Conservation (phyloP, 2,797 vertebrate species). For the Acipenser oxyrinchus region DNA sequence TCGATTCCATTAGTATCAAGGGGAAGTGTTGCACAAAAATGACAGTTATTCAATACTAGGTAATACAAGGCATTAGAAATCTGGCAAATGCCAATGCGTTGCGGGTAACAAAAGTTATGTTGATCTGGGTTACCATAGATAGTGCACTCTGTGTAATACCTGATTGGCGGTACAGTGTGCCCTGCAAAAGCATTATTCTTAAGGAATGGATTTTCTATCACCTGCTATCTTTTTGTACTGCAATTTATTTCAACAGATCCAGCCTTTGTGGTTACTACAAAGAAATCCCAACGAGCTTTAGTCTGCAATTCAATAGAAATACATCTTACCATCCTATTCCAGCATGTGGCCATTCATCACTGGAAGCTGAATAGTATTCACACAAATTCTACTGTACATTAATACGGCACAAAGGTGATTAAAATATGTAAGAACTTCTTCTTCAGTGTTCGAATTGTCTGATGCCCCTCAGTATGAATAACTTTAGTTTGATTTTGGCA, state of each 20-base stretch:
- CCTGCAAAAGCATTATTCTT: neutral
- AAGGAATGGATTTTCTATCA: neutral
- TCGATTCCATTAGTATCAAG: slow-evolving; percentile 19
- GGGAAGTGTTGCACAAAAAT: slow-evolving; percentile 22
- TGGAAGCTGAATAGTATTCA: neutral
- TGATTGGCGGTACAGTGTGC: neutral
- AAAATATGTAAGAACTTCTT: too few relatives aligned
- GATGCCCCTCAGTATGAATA: too few relatives aligned
- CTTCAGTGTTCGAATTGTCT: too few relatives aligned
- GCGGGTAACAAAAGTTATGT: neutral
- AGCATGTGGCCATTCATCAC: neutral
- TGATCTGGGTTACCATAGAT: neutral
- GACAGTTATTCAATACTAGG: slow-evolving; percentile 17
- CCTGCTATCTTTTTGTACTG: neutral
- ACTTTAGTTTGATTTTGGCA: too few relatives aligned
- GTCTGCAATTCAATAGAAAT: neutral
- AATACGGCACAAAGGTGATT: too few relatives aligned
- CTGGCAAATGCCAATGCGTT: neutral
- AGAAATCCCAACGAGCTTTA: neutral
- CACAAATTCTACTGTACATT: neutral
- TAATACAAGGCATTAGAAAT: slow-evolving; percentile 14
- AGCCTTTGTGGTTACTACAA: neutral
- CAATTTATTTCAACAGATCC: neutral
- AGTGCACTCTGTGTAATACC: neutral
- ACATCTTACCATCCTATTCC: neutral